phyloP scores from a whole-genome alignment of 2,888 invertebrate genomes.

The Hypomecis punctinalis region DNA sequence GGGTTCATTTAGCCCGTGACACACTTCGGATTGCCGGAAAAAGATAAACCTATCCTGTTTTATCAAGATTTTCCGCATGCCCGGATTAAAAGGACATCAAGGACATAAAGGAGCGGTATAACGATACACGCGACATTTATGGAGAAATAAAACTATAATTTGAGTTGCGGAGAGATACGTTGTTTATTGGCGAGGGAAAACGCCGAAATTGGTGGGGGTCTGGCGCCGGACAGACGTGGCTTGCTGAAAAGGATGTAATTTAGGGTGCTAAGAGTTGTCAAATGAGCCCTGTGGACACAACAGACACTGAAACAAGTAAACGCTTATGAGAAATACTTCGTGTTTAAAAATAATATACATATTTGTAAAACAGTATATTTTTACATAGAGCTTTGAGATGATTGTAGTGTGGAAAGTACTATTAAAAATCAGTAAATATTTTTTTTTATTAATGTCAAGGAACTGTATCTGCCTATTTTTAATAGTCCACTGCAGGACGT shows the following conservation, averaged over 20 bases:
- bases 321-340: no score
- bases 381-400: no score
- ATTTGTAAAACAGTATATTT: no score
- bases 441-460: no score
- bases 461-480: no score
- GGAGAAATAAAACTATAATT: slow-evolving; percentile 63
- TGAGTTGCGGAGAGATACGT: slow-evolving; percentile 53
- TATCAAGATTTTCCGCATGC: slow-evolving; percentile 66
- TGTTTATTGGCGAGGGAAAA: slow-evolving; percentile 57
- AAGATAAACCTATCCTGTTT: slow-evolving; percentile 68
- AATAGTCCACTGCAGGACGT: no score
- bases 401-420: no score
- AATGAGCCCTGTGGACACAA: no score
- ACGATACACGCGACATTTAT: slow-evolving; percentile 52
- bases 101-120: slow-evolving; percentile 39
- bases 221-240: slow-evolving; percentile 66
- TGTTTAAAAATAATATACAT: no score
- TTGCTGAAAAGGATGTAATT: slow-evolving; percentile 40
- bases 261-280: background rate
- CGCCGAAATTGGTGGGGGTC: slow-evolving; percentile 59
- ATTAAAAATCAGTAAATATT: no score
- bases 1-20: slow-evolving; percentile 79
- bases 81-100: slow-evolving; percentile 51
- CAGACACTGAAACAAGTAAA: no score
- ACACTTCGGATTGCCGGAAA: slow-evolving; percentile 72